Evolutionary conservation across 2,113 vertebrate genomes (phyloP), one percentile per base, ranked within the genome.

Genomic region (Leptosomus discolor): DNA sequence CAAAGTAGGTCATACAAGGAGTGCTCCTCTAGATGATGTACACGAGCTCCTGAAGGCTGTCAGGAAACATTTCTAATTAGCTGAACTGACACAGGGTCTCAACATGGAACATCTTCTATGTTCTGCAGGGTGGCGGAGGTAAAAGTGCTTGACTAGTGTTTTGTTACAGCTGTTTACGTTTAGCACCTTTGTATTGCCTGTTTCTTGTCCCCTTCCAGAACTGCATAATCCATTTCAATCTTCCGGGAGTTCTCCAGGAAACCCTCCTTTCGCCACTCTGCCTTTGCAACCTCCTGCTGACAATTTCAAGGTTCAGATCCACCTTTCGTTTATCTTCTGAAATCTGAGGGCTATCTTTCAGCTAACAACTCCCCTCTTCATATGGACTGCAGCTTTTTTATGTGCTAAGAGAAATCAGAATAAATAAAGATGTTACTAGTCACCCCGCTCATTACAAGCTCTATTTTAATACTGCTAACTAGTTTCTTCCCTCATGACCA

Each of bases 321-420:
- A 96, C 80, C 79, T 81, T 94, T 89, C 5, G 20, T 90, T 94
- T 92, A 50, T 93, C 92, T 97, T 97, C 97, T 74, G 92, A 88
- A 92, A 93, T 95, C 39, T 96, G 96, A 90, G 11, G 65, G 75
- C 88, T 96, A 88, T 67, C 32, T 91, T 88, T 94, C 91, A 92
- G 75, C 88, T 96, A 92, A 58, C 77, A 90, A 92, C 69, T 91
- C 39, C 94, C 68, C 56, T 94, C 94, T 93, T 96, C 94, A 84
- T 43, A 70, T 3, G 71, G 94, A 71, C 63, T 93, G 58, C 58
- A 83, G 88, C 51, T 85, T 96, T 95, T 90, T 61, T 70, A 97
- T 7, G 71, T 54, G 92, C 94, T 97, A 97, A 92, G 95, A 96
- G 88, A 97, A 96, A 97, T 92, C 50, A 92, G 79, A 94, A 88